Base-by-base conservation (phyloP, 2,797 vertebrate species). In the Loriculus beryllinus region DNA sequence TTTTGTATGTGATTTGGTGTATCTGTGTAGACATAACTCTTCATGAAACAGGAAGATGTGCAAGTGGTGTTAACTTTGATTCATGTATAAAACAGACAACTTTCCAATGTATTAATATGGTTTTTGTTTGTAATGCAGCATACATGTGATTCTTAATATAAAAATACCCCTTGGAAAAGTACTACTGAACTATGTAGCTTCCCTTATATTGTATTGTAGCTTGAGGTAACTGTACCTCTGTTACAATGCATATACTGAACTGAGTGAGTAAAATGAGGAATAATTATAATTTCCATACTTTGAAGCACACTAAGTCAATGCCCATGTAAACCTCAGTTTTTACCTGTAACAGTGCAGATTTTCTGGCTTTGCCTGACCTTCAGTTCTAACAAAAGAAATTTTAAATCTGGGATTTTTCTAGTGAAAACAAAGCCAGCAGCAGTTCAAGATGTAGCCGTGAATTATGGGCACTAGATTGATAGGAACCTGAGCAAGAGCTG, bases 141-240 rank as follows among this genome's bases (percentile, higher is more conserved):
- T 19, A 20, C 0, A 1, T 13, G 8, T n/a, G 39, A 52, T 20
- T 74, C 35, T 63, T 25, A 79, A 8, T 22, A 45, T 17, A 31
- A 79, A 82, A 89, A 57, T 18, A 87, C 3, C 10, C 13, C 48
- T 0, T 8, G 19, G 59, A 54, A 77, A 93, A 75, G 12, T 28
- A 54, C n/a, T 45, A 26, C 35, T 54, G 51, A 82, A 33, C 23
- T 26, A 31, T 0, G 0, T 42, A 54, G 0, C 10, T 48, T 45
- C 28, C 28, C 23, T 49, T 47, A 37, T 1, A 0, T 31, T 49
- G 10, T 9, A 15, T 14, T 31, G 8, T n/a, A 56, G 5, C 19
- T 76, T 54, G 40, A 47, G 10, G 2, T 39, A 71, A 28, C 48
- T 43, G 10, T 56, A 13, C 37, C 18, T 60, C 14, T 59, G 16